These are phyloP conservation scores for Aphidius gifuensis DNA, from an alignment of 1,140 invertebrate genomes.

Conservation along the genomic window DNA sequence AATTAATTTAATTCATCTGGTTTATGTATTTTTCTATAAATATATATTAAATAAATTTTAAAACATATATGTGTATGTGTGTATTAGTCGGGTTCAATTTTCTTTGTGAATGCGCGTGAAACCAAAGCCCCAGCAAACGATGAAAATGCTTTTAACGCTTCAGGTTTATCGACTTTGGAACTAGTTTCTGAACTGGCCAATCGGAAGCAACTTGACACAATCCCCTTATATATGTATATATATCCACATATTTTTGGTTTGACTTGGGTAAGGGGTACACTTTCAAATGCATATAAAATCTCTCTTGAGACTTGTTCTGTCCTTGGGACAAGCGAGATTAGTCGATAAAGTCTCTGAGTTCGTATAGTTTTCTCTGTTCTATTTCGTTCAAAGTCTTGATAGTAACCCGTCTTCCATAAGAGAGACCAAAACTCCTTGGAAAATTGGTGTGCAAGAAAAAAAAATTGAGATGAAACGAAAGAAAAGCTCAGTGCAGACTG, in stretches of 20 bases:
- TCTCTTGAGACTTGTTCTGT: conserved; percentile 18
- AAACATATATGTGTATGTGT: too few relatives aligned
- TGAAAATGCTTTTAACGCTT: conserved; percentile 15
- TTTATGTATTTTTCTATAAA: too few relatives aligned
- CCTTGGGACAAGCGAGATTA: conserved; percentile 37
- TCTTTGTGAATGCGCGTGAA: background rate
- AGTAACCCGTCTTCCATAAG: too few relatives aligned
- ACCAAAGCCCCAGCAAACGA: background rate
- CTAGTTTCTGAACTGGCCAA: conserved; percentile 24
- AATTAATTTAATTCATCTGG: too few relatives aligned
- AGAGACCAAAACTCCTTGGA: too few relatives aligned
- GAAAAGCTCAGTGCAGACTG: too few relatives aligned
- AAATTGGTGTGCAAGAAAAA: too few relatives aligned
- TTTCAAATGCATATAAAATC: conserved; percentile 22
- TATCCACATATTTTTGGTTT: too few relatives aligned
- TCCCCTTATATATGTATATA: too few relatives aligned
- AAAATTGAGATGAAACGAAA: too few relatives aligned
- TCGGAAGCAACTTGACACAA: conserved; percentile 6
- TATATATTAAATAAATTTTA: too few relatives aligned
- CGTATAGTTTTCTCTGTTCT: background rate
- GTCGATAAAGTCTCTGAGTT: conserved; percentile 38
- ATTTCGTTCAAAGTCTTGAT: background rate
- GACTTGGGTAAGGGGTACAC: too few relatives aligned
- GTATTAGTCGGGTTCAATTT: conserved; percentile 13
- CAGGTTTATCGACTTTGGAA: conserved; percentile 28